Conservation (phyloP, 2,888 invertebrate genomes). For the Raillietiella orientalis region DNA sequence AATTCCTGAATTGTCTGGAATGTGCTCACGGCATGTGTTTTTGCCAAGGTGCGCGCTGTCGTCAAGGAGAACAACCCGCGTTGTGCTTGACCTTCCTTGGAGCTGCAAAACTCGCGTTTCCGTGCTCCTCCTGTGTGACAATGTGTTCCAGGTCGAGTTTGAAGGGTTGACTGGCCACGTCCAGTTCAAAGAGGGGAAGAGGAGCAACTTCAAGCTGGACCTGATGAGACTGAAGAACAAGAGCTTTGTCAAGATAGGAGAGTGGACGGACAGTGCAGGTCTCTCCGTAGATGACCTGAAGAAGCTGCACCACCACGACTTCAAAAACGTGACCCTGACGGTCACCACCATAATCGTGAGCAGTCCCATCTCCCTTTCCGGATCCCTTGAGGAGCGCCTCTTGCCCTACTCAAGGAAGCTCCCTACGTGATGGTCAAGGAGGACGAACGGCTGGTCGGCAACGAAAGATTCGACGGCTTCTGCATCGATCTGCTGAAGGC, state of each 20-base stretch:
- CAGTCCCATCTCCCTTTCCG: no score
- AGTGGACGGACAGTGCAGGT: constrained; percentile 30
- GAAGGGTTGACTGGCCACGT: constrained; percentile 46
- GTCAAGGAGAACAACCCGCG: no score
- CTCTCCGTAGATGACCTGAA: constrained; percentile 34
- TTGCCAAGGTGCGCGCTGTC: no score
- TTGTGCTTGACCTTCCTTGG: no score
- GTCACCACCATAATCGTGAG: constrained; percentile 41
- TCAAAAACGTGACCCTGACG: constrained; percentile 36
- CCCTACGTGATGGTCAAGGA: constrained; percentile 10
- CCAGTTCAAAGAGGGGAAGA: constrained; percentile 39
- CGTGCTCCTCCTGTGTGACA: no score
- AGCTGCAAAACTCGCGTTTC: no score
- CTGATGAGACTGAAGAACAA: constrained; percentile 35
- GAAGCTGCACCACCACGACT: constrained; percentile 30
- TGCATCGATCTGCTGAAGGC: constrained; percentile 30
- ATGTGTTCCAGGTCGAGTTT: constrained; percentile 31
- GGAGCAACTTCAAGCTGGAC: constrained; percentile 38
- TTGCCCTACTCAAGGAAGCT: constrained; percentile 7
- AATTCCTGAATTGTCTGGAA: no score
- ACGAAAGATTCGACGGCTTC: constrained; percentile 40
- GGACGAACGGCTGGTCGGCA: constrained; percentile 9
- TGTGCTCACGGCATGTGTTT: no score
- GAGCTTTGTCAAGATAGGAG: constrained; percentile 35
- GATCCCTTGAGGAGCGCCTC: no score